Evolutionary conservation across 2,797 vertebrate genomes (phyloP), one percentile per base, ranked within the genome.

Genomic region (Lophotriccus pileatus): DNA sequence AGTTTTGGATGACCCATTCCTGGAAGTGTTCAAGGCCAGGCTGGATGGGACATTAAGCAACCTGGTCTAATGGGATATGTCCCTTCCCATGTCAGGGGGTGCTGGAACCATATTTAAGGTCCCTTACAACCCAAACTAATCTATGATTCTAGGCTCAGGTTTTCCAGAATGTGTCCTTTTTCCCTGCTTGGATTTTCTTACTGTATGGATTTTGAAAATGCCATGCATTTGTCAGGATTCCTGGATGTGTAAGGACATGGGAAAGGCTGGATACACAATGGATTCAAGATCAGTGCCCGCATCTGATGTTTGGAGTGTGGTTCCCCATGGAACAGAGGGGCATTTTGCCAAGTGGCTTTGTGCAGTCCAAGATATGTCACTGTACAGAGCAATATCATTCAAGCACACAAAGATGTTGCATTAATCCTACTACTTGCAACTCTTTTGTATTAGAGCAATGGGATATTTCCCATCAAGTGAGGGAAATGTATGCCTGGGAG

Each of bases 31-130:
- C 56, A 30, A 44, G 23, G 28, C 14, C 56, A 25, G 20, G 11
- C 0, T 76, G 72, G 50, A 50, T 22, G n/a, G 20, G 14, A 6
- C 43, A 44, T 3, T 5, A 64, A 89, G 32, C 24, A 77, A 1
- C 6, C 36, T 63, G 49, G 5, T 3, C 2, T 3, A 9, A 20
- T 19, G 43, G 10, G 30, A 25, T 3, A 3, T 30, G 16, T 15
- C 9, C 23, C 20, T 69, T n/a, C 16, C 2, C 47, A 25, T 1
- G 8, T 25, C 21, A 78, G 2, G 7, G 34, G n/a, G 12, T 20
- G 7, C 69, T 56, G 28, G 46, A 69, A 12, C 11, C 5, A 44
- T 50, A 9, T n/a, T 63, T 44, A 25, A 50, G 0, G 1, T 50
- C n/a, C 6, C 32, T 63, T 63, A 36, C 64, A 70, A 37, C 53